Base-by-base conservation (phyloP, 2,113 vertebrate species). In the Phalacrocorax pelagicus region DNA sequence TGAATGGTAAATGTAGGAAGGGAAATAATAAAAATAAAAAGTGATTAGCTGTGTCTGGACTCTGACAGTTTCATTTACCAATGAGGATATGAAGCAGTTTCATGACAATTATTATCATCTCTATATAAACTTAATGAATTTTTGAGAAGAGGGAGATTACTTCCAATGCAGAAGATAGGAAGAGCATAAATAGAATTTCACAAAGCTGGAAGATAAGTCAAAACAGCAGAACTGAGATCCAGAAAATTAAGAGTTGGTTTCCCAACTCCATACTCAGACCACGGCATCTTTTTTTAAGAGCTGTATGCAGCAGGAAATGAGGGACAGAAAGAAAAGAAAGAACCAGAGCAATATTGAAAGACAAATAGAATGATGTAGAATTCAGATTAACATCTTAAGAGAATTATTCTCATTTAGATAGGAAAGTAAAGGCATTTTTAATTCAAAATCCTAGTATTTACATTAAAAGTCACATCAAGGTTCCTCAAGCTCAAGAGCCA, bases 351-450 rank as follows among this genome's bases (percentile, higher is more conserved):
- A 49, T 2, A 49, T 0, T 36, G 4, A 62, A 5, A 46, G 24
- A 69, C 9, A 63, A 73, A 78, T 0, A 36, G 13, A 38, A 40
- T 0, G 0, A 67, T 6, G n/a, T 0, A 30, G 12, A 93, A 54
- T 22, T 49, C 38, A 55, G n/a, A 80, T 47, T 81, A 94, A 82
- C 12, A 10, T 11, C 36, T 44, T 36, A 15, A 63, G 55, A 96
- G 17, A 82, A 81, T 7, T 49, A 10, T 21, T 88, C 36, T 66
- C 11, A 10, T 26, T 86, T 52, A 72, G 22, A 46, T 0, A 70
- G 55, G 49, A 58, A 86, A 40, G 32, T 19, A 77, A 94, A 71
- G 27, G 29, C 36, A 58, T 47, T 89, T 74, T 72, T 24, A 85
- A 61, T 30, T 40, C 26, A 74, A 90, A 92, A 51, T 61, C 22